Conservation (phyloP, 2,797 vertebrate species). For the Sparus aurata region DNA sequence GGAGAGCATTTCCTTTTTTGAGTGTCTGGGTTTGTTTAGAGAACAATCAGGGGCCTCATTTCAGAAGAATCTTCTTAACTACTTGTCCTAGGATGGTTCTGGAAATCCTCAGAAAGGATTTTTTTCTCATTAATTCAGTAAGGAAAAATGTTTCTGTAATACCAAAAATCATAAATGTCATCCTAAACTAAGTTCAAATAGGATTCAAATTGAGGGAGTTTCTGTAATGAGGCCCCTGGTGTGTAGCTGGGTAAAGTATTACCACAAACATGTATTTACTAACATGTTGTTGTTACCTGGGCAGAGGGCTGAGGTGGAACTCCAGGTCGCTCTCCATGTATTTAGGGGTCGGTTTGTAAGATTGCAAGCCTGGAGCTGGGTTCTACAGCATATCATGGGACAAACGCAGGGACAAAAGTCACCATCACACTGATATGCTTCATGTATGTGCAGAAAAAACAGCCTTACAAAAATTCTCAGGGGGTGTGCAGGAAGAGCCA, state of each 20-base stretch:
- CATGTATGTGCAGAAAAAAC: neutral
- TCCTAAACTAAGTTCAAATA: too few relatives aligned
- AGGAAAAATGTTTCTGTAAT: too few relatives aligned
- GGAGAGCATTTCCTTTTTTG: conserved; percentile 60
- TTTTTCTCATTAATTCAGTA: too few relatives aligned
- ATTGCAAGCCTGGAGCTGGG: conserved; percentile 88
- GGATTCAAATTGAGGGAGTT: too few relatives aligned
- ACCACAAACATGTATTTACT: neutral
- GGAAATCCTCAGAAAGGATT: too few relatives aligned
- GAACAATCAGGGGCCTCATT: neutral
- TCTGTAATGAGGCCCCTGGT: too few relatives aligned
- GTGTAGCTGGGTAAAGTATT: neutral
- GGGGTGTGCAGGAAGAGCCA: conserved; percentile 71
- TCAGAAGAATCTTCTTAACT: too few relatives aligned
- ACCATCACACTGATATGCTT: neutral
- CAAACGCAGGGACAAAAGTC: neutral
- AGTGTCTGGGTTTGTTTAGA: neutral
- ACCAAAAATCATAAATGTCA: too few relatives aligned
- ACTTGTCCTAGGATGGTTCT: too few relatives aligned
- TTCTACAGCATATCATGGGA: conserved; percentile 83
- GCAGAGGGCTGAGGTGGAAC: conserved; percentile 90
- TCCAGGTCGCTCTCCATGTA: conserved; percentile 89
- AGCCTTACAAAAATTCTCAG: conserved; percentile 84
- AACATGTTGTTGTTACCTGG: conserved; percentile 72
- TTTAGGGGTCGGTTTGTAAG: conserved; percentile 83